phyloP scores from a whole-genome alignment of 2,797 vertebrate species.

The Gambelia wislizenii region DNA sequence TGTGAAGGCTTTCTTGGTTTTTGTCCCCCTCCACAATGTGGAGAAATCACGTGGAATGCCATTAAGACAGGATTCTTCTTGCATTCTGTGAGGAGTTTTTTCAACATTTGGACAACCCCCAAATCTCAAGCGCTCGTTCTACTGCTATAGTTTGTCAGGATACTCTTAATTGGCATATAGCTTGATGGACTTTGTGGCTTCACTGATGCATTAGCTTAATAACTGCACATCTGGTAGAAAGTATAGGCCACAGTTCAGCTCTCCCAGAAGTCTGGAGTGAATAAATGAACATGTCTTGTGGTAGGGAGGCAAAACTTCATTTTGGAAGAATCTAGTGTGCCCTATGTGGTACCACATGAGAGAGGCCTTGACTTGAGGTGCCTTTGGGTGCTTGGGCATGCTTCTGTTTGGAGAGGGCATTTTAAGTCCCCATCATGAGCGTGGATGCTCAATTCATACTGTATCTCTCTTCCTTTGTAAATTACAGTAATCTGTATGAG shows the following conservation, averaged over 20 bases:
- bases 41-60: no score
- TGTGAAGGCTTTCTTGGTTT: no score
- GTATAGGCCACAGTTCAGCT: neutral
- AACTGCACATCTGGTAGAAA: neutral
- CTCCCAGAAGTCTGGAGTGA: neutral
- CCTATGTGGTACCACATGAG: neutral
- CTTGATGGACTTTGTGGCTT: slow-evolving; percentile 13
- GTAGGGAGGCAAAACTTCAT: neutral
- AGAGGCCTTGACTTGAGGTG: neutral
- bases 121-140: slow-evolving; percentile 37
- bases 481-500: slow-evolving; percentile 21
- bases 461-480: slow-evolving; percentile 1
- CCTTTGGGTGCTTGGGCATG: neutral
- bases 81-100: no score
- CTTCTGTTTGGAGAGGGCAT: neutral
- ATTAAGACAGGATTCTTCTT: no score
- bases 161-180: slow-evolving; percentile 33
- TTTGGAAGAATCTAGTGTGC: neutral
- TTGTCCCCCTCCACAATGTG: no score
- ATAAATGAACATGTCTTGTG: neutral
- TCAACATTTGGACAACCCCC: no score
- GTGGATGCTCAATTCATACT: no score
- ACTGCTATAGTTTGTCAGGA: slow-evolving; percentile 38
- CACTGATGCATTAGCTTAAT: neutral
- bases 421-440: neutral